Conservation (phyloP, 2,888 invertebrate species). For the Mesorhabditis spiculigera region DNA sequence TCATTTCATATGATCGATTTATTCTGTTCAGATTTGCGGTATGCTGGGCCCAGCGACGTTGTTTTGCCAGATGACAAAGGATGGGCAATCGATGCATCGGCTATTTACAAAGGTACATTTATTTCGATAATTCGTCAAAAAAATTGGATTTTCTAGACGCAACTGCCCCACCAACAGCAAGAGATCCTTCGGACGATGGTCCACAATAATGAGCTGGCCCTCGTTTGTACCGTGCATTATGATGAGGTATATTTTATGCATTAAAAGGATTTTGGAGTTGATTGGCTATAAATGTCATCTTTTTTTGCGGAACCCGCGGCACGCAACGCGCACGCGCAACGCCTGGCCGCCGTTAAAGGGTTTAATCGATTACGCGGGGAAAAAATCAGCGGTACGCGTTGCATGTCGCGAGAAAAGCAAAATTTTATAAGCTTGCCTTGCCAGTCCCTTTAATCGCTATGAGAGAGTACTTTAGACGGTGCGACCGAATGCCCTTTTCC, state of each 20-base stretch:
- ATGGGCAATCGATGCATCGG: background rate
- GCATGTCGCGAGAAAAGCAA: no score
- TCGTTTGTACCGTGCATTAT: background rate
- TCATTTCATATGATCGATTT: no score
- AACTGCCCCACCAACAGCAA: background rate
- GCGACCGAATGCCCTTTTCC: background rate
- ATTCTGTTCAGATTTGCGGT: background rate
- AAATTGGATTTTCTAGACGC: background rate
- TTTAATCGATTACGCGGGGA: no score
- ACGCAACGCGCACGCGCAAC: no score
- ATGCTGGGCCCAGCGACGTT: background rate
- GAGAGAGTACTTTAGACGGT: background rate
- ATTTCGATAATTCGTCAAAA: background rate
- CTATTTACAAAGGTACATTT: background rate
- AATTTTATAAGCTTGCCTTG: no score
- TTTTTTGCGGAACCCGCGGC: no score
- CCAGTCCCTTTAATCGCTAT: no score
- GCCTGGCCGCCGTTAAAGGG: no score
- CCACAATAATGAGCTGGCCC: background rate
- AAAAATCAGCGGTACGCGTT: no score
- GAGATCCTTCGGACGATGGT: background rate
- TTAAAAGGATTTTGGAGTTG: background rate
- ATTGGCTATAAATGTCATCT: no score
- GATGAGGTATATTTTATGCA: constrained; percentile 3
- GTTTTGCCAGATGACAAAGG: background rate